phyloP scores from a whole-genome alignment of 2,113 vertebrate genomes.

The Passer domesticus region DNA sequence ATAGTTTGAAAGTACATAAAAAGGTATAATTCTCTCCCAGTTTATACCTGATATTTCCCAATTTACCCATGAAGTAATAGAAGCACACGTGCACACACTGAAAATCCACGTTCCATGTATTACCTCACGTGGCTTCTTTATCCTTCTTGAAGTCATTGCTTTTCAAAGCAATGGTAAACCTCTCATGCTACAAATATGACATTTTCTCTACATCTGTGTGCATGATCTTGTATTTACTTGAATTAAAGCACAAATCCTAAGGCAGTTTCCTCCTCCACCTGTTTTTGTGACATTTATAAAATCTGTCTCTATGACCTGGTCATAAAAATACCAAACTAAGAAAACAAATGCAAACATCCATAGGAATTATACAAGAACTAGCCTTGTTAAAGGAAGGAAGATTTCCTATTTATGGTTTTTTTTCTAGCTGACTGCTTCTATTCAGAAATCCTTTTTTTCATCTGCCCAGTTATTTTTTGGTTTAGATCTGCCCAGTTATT shows the following conservation, averaged over 20 bases:
- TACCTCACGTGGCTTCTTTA: neutral
- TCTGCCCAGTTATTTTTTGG: no score
- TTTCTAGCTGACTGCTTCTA: neutral
- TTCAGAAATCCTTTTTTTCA: neutral
- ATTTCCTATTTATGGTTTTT: neutral
- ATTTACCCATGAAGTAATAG: neutral
- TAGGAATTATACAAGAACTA: neutral
- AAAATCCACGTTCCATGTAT: neutral
- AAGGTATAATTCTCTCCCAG: neutral
- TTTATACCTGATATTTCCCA: neutral
- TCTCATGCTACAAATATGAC: neutral
- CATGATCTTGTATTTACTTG: neutral
- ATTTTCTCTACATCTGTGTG: neutral
- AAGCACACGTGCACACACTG: fast-evolving
- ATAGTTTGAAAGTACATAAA: neutral
- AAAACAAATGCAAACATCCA: neutral
- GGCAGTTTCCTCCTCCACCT: neutral
- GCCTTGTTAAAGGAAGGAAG: neutral
- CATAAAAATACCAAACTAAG: neutral
- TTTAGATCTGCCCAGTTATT: neutral
- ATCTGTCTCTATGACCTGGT: neutral
- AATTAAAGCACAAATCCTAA: neutral
- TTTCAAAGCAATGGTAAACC: neutral
- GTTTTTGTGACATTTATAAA: neutral
- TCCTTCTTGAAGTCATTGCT: neutral